Base-by-base conservation (phyloP, 2,113 vertebrate genomes). In the Blennius ocellaris region DNA sequence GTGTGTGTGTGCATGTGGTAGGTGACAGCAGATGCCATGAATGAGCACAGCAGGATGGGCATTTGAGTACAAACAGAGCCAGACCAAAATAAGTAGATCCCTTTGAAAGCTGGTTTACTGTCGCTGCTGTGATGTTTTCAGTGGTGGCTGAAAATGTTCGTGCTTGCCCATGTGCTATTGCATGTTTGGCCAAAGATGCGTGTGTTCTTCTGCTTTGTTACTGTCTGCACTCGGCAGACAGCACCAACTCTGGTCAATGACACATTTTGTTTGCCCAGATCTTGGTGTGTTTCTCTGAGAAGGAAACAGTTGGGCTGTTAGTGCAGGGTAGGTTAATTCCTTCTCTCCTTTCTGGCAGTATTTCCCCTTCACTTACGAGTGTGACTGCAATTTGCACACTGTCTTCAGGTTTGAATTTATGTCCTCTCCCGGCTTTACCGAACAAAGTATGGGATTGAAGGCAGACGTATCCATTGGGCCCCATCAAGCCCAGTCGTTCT, bases 351-450 rank as follows among this genome's bases (percentile, higher is more conserved):
- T 69, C 70, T 85, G 84, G 89, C 85, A 76, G 90, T 90, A 87
- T 83, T 30, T 83, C 90, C 75, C 38, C 67, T 63, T 73, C 55
- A 14, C 78, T 73, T 30, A 21, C 73, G 86, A 92, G 91, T 92
- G 90, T 91, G 91, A 92, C 91, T 90, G 85, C 85, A 93, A 93
- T 92, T 93, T 93, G 91, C 73, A 43, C 80, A 61, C 88, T 92
- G 93, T 92, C 91, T 92, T 90, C 89, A 86, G 84, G 89, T 89
- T 91, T 59, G 83, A 80, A 92, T 92, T 88, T 91, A 92, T 49
- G 63, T 92, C 86, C 90, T 90, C 73, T 86, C 67, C 78, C 76
- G 79, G 90, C 80, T 91, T 83, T 75, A 58, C 59, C 36, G 86
- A 92, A 92, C 89, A 88, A 92, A 91, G 92, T 82, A 86, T 69